Base-by-base conservation (phyloP, 2,888 invertebrate species). In the Eulithis testata region DNA sequence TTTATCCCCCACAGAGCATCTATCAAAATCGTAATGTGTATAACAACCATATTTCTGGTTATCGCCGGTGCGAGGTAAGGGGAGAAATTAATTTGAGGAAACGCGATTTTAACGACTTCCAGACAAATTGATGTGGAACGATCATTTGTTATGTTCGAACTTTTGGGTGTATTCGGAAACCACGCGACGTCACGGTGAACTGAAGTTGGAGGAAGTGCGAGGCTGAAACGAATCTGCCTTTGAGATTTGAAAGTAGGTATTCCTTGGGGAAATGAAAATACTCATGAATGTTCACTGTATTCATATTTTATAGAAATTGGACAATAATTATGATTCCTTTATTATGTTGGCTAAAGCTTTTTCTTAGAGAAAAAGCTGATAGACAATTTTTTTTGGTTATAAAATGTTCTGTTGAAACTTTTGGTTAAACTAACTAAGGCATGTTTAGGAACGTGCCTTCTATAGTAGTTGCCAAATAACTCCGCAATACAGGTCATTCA, bases 21-120 rank as follows among this genome's bases (percentile, higher is more conserved):
- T 80, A 82, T 86, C 86, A 84, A 83, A 83, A 81, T 78, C 77
- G 82, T 80, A 81, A 83, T 83, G 83, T 84, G 82, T 79, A 81
- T 81, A 79, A 83, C 84, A 81, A 84, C 85, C 73, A 73, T 73
- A 84, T 84, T 82, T 80, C 84, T 84, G 84, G 85, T 81, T 73
- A 72, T 79, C 79, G 74, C 80, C 76, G 72, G 72, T 75, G 66
- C 66, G 66, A 68, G 65, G 70, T 65, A 56, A 69, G 87, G 86
- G 84, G 83, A 85, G 82, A 90, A 89, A 91, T 91, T 91, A 88
- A 87, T 88, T 86, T 85, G 86, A 84, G 87, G 86, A 87, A 88
- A 89, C 88, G 83, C 81, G 84, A 87, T 87, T 88, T 87, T 89
- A 89, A 88, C 89, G 86, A 88, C 86, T 85, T 80, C 82, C 82